Base-by-base conservation (phyloP, 2,113 vertebrate genomes). In the Dinomys branickii region DNA sequence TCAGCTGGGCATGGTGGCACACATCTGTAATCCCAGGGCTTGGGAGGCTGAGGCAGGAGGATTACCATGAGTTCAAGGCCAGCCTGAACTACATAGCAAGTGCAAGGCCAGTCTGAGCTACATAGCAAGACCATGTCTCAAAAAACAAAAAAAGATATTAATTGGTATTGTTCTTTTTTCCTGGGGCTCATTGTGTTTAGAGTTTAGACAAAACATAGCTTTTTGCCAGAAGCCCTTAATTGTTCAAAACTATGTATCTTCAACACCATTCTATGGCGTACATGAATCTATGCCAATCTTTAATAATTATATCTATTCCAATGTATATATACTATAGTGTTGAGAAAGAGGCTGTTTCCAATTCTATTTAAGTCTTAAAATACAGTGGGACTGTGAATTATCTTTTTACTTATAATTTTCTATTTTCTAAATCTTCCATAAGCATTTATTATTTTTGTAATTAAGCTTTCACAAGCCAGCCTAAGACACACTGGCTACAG, bases 321-420 rank as follows among this genome's bases (percentile, higher is more conserved):
- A 7, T 88, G 35, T 75, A 56, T 88, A 59, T 58, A 67, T 1
- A 75, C 44, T 2, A 56, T 50, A 94, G 26, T 59, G 41, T 90
- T 73, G 65, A 59, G 61, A 86, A 13, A 56, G 9, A 85, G 19
- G 24, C 30, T 83, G 28, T 80, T 96, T 94, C 61, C 35, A 91
- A 93, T 67, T 88, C n/a, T 80, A 13, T 73, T 85, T 81, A 96
- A 35, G 3, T 92, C 17, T 63, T 81, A 85, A 67, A 58, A 22
- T 93, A 91, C 69, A 52, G 41, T 80, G 35, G 28, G 35, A 94
- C 67, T 85, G 56, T 82, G n/a, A 78, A 33, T 58, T 19, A 85
- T 84, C n/a, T 52, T 96, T 85, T 87, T 30, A 44, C 17, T 85
- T 50, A 30, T 41, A 75, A 90, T 92, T 95, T 94, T 85, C 80